Percentiles rank a stretch among this genome's conserved stretches.
Conservation (phyloP, 37 sponge, comb jelly and placozoan genomes). For the Spongia lamella region DNA sequence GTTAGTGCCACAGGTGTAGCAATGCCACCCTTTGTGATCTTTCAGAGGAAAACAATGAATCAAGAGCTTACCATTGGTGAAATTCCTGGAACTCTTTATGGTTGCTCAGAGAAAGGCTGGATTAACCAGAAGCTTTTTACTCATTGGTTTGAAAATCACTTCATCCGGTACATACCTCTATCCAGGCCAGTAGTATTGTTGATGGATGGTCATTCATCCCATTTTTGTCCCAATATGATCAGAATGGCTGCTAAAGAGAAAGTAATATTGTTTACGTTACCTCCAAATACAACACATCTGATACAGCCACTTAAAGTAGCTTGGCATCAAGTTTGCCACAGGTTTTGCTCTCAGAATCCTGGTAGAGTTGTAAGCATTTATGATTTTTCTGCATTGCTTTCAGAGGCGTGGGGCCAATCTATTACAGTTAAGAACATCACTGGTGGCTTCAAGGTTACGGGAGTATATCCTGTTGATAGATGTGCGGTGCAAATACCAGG, state of each 20-base stretch:
- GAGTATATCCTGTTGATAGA: too few species aligned
- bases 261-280: slow-evolving; percentile 44
- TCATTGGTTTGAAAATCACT: slow-evolving; percentile 49
- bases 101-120: slow-evolving; percentile 47
- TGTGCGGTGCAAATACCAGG: too few species aligned
- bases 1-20: slow-evolving; percentile 29
- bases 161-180: slow-evolving; percentile 1
- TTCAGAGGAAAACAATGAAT: slow-evolving; percentile 17
- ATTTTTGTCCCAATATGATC: slow-evolving; percentile 33
- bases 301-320: slow-evolving; percentile 60
- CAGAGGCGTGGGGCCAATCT: too few species aligned
- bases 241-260: slow-evolving; percentile 44
- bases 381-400: too few species aligned
- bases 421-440: too few species aligned
- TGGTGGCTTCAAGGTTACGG: too few species aligned
- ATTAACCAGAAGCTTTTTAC: slow-evolving; percentile 35
- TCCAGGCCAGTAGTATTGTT: slow-evolving; percentile 42
- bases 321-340: too few species aligned
- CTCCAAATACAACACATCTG: slow-evolving; percentile 68
- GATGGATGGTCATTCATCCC: slow-evolving; percentile 73
- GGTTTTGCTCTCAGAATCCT: too few species aligned
- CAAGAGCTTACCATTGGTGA: slow-evolving; percentile 22
- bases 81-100: slow-evolving; percentile 65
- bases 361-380: too few species aligned
- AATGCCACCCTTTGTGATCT: slow-evolving; percentile 59